Base-by-base conservation (phyloP, 1,140 invertebrate genomes). In the Panulirus ornatus region DNA sequence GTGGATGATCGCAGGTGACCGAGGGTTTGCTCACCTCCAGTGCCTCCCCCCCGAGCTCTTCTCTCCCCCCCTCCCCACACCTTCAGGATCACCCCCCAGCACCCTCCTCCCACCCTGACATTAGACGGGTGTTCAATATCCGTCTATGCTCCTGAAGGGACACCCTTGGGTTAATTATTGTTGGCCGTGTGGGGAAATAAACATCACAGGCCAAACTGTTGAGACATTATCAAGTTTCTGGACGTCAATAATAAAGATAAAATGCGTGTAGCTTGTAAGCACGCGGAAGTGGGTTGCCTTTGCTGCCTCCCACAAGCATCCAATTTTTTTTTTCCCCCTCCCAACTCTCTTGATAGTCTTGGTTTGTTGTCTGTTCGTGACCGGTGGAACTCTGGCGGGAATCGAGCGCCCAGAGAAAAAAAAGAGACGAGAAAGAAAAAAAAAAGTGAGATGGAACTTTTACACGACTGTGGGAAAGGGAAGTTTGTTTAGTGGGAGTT, bases 1-100 rank as follows among this genome's bases (percentile, higher is more conserved):
- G 84, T 87, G 75, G 84, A 87, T 87, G 84, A 66, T 87, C 84
- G 84, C 30, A 79, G 75, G 75, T 87, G 84, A 87, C 84, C 84
- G 84, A 63, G 75, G 51, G 84, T 84, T 87, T 87, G 84, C 71
- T 87, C 84, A 87, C 84, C 84, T 78, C 84, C 51, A 47, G 42
- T 36, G n/a, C n/a, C n/a, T 40, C 71, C 66, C 83, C 84, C 30
- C 19, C 79, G 44, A 1, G 22, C 22, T 0, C 30, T n/a, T 34
- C 8, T 54, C 36, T 0, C 14, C 8, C 9, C 42, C 54, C 42
- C 38, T 42, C 42, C 84, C 38, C 16, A 11, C 51, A 54, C n/a
- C 16, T 54, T 81, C 71, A 16, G 27, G 44, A 58, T 58, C 54
- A 58, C 54, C n/a, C n/a, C n/a, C n/a, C n/a, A n/a, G n/a, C n/a